These are phyloP conservation scores for Gryon sp. DNA, from an alignment of 1,140 invertebrate genomes.

Conservation along the genomic window DNA sequence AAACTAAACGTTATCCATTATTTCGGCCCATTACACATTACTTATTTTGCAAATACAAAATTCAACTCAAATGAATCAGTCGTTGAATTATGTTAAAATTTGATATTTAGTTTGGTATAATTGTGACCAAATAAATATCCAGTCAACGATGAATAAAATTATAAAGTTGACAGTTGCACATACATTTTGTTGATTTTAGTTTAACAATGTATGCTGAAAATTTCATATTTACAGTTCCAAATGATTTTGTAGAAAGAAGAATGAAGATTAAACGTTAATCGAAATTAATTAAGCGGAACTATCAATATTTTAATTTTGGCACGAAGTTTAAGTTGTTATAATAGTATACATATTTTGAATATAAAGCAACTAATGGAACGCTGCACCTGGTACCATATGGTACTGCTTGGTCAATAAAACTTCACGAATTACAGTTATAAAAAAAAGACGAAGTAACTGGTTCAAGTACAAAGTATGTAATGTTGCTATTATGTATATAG, in stretches of 20 bases:
- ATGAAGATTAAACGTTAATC: no score
- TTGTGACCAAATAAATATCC: no score
- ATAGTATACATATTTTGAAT: conserved; percentile 42
- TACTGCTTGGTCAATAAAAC: conserved; percentile 56
- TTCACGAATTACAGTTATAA: conserved; percentile 43
- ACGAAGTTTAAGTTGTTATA: conserved; percentile 27
- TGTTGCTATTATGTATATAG: no score
- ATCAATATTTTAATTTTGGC: background rate
- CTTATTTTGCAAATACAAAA: conserved; percentile 38
- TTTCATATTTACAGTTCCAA: no score
- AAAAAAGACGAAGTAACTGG: conserved; percentile 35
- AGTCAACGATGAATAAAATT: no score
- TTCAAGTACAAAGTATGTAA: conserved; percentile 50
- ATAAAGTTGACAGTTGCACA: no score
- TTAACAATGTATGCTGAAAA: no score
- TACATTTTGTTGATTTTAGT: no score
- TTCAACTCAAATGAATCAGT: no score
- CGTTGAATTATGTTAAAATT: no score
- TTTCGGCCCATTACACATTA: conserved; percentile 27
- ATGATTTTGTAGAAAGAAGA: no score
- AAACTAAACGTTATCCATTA: conserved; percentile 18
- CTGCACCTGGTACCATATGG: conserved; percentile 50
- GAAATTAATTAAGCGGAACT: conserved; percentile 28
- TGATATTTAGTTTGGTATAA: no score
- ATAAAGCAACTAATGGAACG: conserved; percentile 46